These are phyloP conservation scores for Corythornis cristatus DNA, from an alignment of 2,113 vertebrate genomes.

Conservation along the genomic window DNA sequence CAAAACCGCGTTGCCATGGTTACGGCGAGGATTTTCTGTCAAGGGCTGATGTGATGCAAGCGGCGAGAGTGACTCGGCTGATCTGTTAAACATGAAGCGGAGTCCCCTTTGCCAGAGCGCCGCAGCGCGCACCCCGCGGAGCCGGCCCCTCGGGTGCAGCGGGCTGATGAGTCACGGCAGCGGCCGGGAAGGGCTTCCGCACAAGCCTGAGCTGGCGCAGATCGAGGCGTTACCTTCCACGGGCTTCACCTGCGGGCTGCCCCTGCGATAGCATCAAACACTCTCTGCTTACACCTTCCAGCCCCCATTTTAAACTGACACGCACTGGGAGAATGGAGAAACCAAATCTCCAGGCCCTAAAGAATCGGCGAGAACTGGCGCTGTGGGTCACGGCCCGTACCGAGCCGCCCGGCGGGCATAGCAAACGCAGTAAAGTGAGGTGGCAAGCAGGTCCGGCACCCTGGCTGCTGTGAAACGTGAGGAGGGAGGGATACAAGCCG, in stretches of 20 bases:
- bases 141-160: background rate
- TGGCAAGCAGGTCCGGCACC: background rate
- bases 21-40: constrained; percentile 66
- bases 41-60: constrained; percentile 16
- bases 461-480: background rate
- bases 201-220: background rate
- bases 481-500: background rate
- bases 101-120: constrained; percentile 56
- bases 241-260: background rate
- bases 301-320: background rate
- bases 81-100: constrained; percentile 38
- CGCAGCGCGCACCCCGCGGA: constrained; percentile 20
- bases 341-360: background rate
- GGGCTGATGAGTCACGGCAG: background rate
- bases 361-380: background rate
- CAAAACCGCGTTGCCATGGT: constrained; percentile 74
- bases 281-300: background rate
- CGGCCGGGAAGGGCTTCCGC: background rate
- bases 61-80: constrained; percentile 62
- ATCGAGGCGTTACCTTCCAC: background rate
- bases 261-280: background rate
- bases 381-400: background rate
- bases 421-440: background rate
- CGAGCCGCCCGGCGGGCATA: background rate
- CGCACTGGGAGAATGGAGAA: background rate